Evolutionary conservation across 2,113 vertebrate genomes (phyloP).

Genomic region (Hippocampus abdominalis): DNA sequence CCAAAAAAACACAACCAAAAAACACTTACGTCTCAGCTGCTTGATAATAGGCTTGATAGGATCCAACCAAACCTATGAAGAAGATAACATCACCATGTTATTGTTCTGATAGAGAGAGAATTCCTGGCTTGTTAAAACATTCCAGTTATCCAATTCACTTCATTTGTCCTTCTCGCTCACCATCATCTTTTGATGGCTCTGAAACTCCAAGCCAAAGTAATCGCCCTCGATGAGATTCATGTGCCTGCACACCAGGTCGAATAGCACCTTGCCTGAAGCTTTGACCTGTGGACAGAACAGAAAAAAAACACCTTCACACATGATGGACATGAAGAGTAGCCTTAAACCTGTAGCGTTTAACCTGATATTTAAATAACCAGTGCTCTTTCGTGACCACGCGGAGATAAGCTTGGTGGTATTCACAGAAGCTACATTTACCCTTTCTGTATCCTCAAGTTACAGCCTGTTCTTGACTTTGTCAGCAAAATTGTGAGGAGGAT

Average conservation of each 20-base stretch:
- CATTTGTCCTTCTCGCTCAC: conserved; percentile 71
- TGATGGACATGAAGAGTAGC: neutral
- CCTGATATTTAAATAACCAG: neutral
- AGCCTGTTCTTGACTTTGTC: too few relatives aligned
- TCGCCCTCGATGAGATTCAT: conserved; percentile 97
- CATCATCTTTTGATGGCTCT: conserved; percentile 90
- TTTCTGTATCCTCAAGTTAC: too few relatives aligned
- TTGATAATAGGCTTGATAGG: conserved; percentile 93
- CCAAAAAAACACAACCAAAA: neutral
- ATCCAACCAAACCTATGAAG: conserved; percentile 90
- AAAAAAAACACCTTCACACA: neutral
- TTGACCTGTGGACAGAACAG: conserved; percentile 80
- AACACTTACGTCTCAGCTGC: conserved; percentile 93
- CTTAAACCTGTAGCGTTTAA: too few relatives aligned
- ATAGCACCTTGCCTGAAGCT: conserved; percentile 87
- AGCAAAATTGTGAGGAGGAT: too few relatives aligned
- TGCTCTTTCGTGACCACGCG: neutral
- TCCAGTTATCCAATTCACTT: neutral
- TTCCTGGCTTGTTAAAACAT: neutral
- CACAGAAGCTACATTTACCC: neutral
- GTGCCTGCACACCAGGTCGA: conserved; percentile 90
- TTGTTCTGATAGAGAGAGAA: neutral
- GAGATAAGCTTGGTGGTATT: neutral
- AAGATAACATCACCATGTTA: neutral
- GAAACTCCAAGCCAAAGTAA: conserved; percentile 96